phyloP scores from a whole-genome alignment of 2,888 invertebrate genomes.

The Nemapogon koenigi region DNA sequence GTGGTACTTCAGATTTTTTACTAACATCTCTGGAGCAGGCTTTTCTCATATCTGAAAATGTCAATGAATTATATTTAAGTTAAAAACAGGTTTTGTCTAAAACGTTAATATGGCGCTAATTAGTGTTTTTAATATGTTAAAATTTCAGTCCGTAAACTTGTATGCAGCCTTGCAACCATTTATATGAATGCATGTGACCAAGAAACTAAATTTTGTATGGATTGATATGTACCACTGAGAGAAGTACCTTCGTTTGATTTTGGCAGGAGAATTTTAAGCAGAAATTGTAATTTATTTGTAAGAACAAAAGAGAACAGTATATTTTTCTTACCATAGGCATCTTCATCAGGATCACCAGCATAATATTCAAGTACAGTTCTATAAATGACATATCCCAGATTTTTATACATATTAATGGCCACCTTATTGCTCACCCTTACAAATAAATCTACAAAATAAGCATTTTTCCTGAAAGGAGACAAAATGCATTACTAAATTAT shows the following conservation, averaged over 20 bases:
- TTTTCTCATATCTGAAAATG: conserved; percentile 94
- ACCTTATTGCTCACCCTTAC: conserved; percentile 97
- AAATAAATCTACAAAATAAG: conserved; percentile 98
- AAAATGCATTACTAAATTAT: conserved; percentile 13
- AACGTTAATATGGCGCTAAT: no score
- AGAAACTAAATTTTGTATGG: no score
- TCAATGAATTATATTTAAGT: not conserved
- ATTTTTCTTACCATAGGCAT: conserved; percentile 86
- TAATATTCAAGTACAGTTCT: conserved; percentile 97
- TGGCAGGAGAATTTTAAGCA: no score
- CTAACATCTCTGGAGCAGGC: conserved; percentile 91
- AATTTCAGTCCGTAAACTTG: no score
- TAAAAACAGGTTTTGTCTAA: no score
- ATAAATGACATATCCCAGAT: conserved; percentile 95
- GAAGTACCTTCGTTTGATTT: no score
- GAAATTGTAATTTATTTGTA: not conserved
- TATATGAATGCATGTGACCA: no score
- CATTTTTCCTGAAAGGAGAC: conserved; percentile 85
- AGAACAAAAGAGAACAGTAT: not conserved
- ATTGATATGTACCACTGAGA: no score
- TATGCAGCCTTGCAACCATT: no score
- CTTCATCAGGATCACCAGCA: conserved; percentile 97
- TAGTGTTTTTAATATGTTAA: no score
- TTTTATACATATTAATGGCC: conserved; percentile 97
- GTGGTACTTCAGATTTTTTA: conserved; percentile 91